Conservation (phyloP, 2,888 invertebrate genomes). For the Ischnura elegans region DNA sequence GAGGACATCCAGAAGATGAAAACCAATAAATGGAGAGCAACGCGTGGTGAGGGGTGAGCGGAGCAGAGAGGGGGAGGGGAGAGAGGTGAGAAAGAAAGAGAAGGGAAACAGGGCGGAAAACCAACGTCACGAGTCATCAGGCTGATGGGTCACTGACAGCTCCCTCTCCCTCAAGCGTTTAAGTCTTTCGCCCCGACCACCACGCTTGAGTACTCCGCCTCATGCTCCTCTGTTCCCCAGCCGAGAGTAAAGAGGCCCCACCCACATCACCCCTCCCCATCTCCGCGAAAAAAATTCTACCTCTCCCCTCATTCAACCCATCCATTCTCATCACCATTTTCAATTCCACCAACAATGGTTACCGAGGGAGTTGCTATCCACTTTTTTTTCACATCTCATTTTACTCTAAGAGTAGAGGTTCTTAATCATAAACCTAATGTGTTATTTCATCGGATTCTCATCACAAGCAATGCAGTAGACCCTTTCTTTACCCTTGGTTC, state of each 20-base stretch:
- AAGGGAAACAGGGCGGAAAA: constrained; percentile 46
- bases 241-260: not conserved
- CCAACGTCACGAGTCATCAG: constrained; percentile 52
- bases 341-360: not conserved
- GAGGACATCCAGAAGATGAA: too few species aligned
- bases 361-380: too few species aligned
- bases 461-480: too few species aligned
- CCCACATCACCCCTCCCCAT: constrained; percentile 60
- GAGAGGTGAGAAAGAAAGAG: constrained; percentile 47
- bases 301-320: constrained; percentile 49
- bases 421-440: too few species aligned
- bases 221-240: not conserved
- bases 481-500: too few species aligned
- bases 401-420: too few species aligned
- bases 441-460: too few species aligned
- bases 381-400: too few species aligned
- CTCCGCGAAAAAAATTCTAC: constrained; percentile 39
- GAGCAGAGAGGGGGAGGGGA: constrained; percentile 65
- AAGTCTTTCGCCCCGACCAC: not conserved
- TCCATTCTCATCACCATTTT: constrained; percentile 34
- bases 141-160: constrained; percentile 62
- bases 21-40: constrained; percentile 69
- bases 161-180: constrained; percentile 19
- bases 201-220: not conserved
- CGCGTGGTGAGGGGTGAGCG: not conserved